A percentile compares a stretch with the other conserved stretches of the same genome.
Evolutionary conservation across 2,113 vertebrate species (phyloP).

Genomic region (Tretioscincus oriximinensis): DNA sequence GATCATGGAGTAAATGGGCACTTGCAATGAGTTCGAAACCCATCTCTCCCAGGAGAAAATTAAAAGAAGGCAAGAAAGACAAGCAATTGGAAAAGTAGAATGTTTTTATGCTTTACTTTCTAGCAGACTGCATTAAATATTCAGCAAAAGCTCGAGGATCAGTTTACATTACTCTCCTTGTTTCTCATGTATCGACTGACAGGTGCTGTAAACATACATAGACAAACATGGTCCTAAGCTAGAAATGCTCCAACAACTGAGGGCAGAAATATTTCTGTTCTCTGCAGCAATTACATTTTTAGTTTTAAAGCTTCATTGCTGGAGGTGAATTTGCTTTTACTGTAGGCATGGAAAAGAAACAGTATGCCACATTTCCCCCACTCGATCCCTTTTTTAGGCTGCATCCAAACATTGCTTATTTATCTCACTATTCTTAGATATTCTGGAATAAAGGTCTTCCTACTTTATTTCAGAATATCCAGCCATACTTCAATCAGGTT

Average conservation of each 20-base stretch:
- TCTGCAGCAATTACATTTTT: conserved; percentile 40
- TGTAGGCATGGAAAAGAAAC: conserved; percentile 14
- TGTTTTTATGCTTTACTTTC: conserved; percentile 80
- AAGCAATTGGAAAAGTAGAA: conserved; percentile 78
- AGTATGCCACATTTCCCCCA: background rate
- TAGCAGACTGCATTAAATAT: conserved; percentile 85
- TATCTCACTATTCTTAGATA: too few relatives aligned
- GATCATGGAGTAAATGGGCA: conserved; percentile 80
- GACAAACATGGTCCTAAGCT: conserved; percentile 80
- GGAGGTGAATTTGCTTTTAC: background rate
- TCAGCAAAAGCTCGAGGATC: conserved; percentile 80
- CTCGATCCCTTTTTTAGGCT: background rate
- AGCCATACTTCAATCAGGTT: too few relatives aligned
- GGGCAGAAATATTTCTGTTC: conserved; percentile 65
- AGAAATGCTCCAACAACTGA: conserved; percentile 61
- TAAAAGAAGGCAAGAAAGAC: conserved; percentile 78
- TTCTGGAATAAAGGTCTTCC: too few relatives aligned
- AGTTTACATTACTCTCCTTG: conserved; percentile 87
- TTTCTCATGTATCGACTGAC: conserved; percentile 88
- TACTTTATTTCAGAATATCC: too few relatives aligned
- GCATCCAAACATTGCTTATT: too few relatives aligned
- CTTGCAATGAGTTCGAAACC: conserved; percentile 78
- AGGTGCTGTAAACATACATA: conserved; percentile 91
- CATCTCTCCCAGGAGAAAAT: conserved; percentile 82
- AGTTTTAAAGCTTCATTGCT: conserved; percentile 16